Conservation (phyloP, 2,113 vertebrate genomes). For the Sciurus niger region DNA sequence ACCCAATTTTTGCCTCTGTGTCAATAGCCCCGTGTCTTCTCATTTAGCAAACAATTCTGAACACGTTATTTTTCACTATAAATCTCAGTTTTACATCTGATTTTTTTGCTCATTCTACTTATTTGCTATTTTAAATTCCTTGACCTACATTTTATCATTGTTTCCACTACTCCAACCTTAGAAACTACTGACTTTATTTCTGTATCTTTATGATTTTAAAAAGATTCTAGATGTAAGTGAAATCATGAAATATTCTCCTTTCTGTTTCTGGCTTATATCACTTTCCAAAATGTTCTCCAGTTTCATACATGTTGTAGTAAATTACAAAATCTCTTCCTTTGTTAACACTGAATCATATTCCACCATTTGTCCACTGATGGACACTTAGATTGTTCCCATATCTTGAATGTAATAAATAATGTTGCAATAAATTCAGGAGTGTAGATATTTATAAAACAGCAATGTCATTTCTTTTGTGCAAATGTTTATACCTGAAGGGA, state of each 20-base stretch:
- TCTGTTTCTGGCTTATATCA: background rate
- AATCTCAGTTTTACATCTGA: rapidly evolving
- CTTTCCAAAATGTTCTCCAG: background rate
- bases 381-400: background rate
- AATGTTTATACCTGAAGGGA: background rate
- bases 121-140: background rate
- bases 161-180: background rate
- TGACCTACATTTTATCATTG: too few relatives aligned
- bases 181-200: background rate
- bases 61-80: background rate
- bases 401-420: background rate
- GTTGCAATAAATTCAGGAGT: background rate
- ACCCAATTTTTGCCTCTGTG: too few relatives aligned
- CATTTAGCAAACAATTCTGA: background rate
- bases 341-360: background rate
- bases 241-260: background rate
- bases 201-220: background rate
- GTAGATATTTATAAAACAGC: background rate
- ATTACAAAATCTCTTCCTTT: background rate
- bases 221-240: background rate
- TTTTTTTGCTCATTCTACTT: background rate
- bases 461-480: background rate
- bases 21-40: background rate
- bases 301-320: background rate
- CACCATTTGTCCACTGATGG: too few relatives aligned